Base-by-base conservation (phyloP, 2,113 vertebrate species). In the Verasper variegatus region DNA sequence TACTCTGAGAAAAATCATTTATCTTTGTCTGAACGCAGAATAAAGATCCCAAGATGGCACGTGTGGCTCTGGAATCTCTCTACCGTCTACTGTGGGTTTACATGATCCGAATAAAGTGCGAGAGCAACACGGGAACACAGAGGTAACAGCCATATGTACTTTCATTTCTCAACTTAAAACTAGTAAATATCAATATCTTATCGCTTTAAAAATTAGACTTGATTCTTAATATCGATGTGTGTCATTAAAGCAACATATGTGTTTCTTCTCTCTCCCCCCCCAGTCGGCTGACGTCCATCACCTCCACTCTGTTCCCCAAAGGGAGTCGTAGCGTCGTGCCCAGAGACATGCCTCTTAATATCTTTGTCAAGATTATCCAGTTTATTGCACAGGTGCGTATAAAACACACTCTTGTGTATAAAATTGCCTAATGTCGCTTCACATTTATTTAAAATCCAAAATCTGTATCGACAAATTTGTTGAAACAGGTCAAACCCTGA, bases 341-440 rank as follows among this genome's bases (percentile, higher is more conserved):
- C 64, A 95, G 98, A 86, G 98, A 99, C 88, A 99, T 99, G 97
- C 98, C 98, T 31, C 95, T 99, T 13, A 99, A 99, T 84, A 99
- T 99, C 85, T 99, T 99, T 71, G 98, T 99, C 90, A 99, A 99
- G 90, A 99, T 99, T 76, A 99, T 99, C 91, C 98, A 99, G 92
- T 99, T 99, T 90, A 99, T 99, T 87, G 98, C 97, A 80, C 98
- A 99, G 98, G 98, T 96, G 90, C 54, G 83, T 71, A 26, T 57
- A 21, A n/a, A 24, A 45, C 45, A 21, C 17, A 31, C 45, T 13
- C 9, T 27, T 8, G 40, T 15, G 37, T 1, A 51, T n/a, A 52
- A 55, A 56, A 12, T 31, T 18, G 2, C 24, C 55, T 45, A 3
- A 58, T 26, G n/a, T 21, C 35, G 23, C 1, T 31, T 17, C 45